phyloP scores from a whole-genome alignment of 2,888 invertebrate genomes.

The Drosophila conformis region DNA sequence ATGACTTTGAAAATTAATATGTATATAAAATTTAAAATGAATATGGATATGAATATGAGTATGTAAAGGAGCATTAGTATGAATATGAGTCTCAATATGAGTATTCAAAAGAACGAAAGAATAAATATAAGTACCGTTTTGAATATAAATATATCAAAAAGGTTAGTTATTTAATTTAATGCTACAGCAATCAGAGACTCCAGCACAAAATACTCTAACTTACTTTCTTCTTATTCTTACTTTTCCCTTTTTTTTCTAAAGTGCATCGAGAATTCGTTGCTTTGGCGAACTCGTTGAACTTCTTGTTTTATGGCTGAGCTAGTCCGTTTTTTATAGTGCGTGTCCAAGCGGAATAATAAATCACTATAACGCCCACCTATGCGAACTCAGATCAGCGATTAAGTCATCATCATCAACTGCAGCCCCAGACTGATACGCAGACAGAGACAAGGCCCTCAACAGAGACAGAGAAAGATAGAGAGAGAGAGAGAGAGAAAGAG shows the following conservation, averaged over 20 bases:
- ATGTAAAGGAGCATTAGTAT: neutral
- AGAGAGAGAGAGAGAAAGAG: neutral
- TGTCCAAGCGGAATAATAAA: conserved; percentile 70
- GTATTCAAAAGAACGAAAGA: neutral
- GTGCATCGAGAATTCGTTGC: conserved; percentile 21
- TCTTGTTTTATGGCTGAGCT: conserved; percentile 25
- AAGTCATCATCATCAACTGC: conserved; percentile 68
- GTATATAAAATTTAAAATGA: neutral
- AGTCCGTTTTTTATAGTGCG: conserved; percentile 64
- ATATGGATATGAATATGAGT: no score
- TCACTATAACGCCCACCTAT: conserved; percentile 68
- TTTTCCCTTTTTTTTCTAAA: neutral
- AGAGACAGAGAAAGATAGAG: neutral
- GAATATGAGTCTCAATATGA: neutral
- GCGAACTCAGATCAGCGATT: conserved; percentile 65
- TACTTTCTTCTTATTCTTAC: neutral
- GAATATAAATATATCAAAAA: neutral
- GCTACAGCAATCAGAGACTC: neutral
- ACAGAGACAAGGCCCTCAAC: conserved; percentile 9
- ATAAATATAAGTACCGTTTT: neutral
- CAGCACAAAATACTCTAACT: neutral
- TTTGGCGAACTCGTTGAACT: conserved; percentile 3
- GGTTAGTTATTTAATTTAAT: neutral
- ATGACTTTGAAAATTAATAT: no score
- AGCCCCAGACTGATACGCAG: conserved; percentile 20